Base-by-base conservation (phyloP, 2,888 invertebrate species). In the Drosophila atripex region DNA sequence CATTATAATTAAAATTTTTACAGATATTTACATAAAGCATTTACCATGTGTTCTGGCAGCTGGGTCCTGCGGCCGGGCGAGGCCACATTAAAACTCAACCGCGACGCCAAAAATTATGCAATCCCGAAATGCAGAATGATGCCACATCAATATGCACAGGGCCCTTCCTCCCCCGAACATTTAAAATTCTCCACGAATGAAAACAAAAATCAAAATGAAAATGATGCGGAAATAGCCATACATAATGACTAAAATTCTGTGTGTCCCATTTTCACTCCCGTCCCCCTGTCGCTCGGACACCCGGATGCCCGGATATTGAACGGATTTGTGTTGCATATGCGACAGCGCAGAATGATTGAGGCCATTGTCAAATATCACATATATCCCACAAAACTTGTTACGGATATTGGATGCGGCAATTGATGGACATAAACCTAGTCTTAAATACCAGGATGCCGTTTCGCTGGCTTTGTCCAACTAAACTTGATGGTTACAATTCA, bases 1-100 rank as follows among this genome's bases (percentile, higher is more conserved):
- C 64, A 59, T 55, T 65, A 65, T 73, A 73, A 73, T 73, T 73
- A 65, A 35, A 25, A 58, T 60, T 65, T 73, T 73, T 72, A 65
- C 52, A 60, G 56, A 53, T 73, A 72, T 73, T 60, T 73, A 59
- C 72, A 65, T 53, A 73, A 73, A 72, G 59, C 73, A 73, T 73
- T 73, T 72, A 32, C 55, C 65, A 55, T 39, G 58, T 30, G 28
- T 43, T 16, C 38, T 35, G 49, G 32, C 73, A 73, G 65, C 72
- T 73, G 72, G 18, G 72, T 47, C 70, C 68, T 28, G 47, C 21
- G 59, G 59, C 51, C 14, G 12, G 6, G 39, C 18, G 23, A 23
- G 52, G 52, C 41, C 30, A 35, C 47, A 66, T 51, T 51, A 68
- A 50, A 57, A 35, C 49, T 50, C 41, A 41, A 71, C 71, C 61